These are phyloP conservation scores for Myotis daubentonii DNA, from an alignment of 2,797 vertebrate species.

Conservation along the genomic window DNA sequence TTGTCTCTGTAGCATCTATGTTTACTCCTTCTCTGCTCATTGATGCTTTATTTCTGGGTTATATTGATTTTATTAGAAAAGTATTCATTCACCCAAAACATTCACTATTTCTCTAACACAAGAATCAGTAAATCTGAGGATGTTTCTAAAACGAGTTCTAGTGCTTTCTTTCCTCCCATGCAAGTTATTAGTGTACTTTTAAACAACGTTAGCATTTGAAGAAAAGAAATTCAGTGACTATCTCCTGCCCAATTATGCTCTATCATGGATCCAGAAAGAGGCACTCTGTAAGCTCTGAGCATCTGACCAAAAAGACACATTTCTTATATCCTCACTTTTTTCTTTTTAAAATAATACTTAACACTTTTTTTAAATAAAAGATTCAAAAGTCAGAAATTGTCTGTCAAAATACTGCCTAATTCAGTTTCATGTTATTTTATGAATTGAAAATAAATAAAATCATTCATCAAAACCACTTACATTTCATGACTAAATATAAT, in stretches of 20 bases:
- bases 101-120: background rate
- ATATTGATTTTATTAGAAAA: background rate
- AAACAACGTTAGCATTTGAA: background rate
- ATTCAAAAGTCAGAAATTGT: slow-evolving; percentile 12
- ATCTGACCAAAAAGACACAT: background rate
- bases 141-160: slow-evolving; percentile 20
- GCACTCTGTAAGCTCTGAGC: background rate
- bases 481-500: background rate
- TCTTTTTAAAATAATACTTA: slow-evolving; percentile 18
- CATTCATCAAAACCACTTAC: slow-evolving; percentile 17
- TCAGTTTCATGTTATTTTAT: slow-evolving; percentile 50
- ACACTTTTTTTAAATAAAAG: background rate
- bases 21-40: background rate
- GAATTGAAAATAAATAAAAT: slow-evolving; percentile 45
- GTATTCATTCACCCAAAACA: background rate
- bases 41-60: background rate
- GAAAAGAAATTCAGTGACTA: background rate
- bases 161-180: background rate
- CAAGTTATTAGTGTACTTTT: background rate
- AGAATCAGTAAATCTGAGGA: background rate
- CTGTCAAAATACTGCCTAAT: slow-evolving; percentile 14
- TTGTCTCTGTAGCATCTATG: background rate
- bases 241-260: background rate
- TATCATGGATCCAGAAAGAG: background rate
- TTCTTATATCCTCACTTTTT: background rate